These are phyloP conservation scores for Drosophila pegasa DNA, from an alignment of 2,888 invertebrate genomes.

Conservation along the genomic window DNA sequence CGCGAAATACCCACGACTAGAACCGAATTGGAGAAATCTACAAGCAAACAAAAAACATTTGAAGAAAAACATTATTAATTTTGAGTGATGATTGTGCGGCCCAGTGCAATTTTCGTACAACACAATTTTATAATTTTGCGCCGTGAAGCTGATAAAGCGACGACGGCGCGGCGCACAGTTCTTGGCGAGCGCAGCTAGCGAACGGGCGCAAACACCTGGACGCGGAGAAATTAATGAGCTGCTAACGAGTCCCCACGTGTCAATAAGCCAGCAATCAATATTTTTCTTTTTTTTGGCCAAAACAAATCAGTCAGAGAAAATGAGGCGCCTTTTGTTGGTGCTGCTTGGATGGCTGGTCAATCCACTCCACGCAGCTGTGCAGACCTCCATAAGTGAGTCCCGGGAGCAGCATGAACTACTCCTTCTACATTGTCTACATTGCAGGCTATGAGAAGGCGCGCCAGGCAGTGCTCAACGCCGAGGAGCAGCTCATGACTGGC, in stretches of 20 bases:
- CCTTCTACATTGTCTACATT: too few relatives aligned
- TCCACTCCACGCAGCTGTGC: constrained; percentile 17
- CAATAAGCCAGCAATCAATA: constrained; percentile 52
- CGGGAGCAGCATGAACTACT: too few relatives aligned
- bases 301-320: constrained; percentile 32
- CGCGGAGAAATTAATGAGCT: background rate
- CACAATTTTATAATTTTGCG: constrained; percentile 34
- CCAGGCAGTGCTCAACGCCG: constrained; percentile 78
- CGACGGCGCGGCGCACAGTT: constrained; percentile 47
- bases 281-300: constrained; percentile 40
- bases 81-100: constrained; percentile 27
- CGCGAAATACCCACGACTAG: constrained; percentile 37
- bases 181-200: constrained; percentile 35
- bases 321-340: constrained; percentile 34
- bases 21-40: constrained; percentile 24
- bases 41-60: constrained; percentile 3
- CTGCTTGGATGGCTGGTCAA: constrained; percentile 14
- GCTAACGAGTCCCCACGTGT: constrained; percentile 26
- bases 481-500: constrained; percentile 80
- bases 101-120: constrained; percentile 32
- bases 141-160: constrained; percentile 3
- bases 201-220: constrained; percentile 30
- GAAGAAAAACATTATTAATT: constrained; percentile 30
- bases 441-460: constrained; percentile 81
- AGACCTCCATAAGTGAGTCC: constrained; percentile 46